A percentile compares a stretch with the other conserved stretches of the same genome.
Evolutionary conservation across 2,113 vertebrate species (phyloP).

Genomic region (Oreocharis arfaki): DNA sequence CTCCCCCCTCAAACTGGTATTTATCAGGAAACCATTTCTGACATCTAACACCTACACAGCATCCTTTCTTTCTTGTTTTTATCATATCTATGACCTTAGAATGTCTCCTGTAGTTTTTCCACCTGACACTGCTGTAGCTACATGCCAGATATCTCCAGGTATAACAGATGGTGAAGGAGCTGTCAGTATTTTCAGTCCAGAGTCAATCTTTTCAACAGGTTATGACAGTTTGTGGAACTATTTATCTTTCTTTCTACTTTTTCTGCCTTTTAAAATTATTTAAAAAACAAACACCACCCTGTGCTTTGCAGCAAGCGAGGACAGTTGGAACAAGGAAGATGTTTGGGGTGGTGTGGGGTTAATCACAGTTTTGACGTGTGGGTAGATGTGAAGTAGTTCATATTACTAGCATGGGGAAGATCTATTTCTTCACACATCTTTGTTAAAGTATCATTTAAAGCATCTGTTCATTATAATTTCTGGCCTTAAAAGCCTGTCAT

Average conservation of each 20-base stretch:
- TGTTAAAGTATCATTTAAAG: not conserved
- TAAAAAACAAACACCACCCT: not conserved
- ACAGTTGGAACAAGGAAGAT: not conserved
- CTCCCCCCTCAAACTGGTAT: not conserved
- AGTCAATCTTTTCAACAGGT: conserved; percentile 52
- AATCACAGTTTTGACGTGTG: not conserved
- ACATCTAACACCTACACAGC: conserved; percentile 4
- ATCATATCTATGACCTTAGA: conserved; percentile 46
- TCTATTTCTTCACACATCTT: not conserved
- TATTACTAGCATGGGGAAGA: not conserved
- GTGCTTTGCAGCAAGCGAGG: not conserved
- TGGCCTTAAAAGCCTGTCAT: conserved; percentile 23
- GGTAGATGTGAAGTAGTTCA: not conserved
- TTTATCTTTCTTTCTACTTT: not conserved
- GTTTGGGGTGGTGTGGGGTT: not conserved
- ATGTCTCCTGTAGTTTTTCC: conserved; percentile 50
- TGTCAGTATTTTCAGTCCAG: conserved; percentile 26
- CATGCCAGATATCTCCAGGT: conserved; percentile 53
- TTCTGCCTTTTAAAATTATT: not conserved
- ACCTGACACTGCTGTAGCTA: not conserved
- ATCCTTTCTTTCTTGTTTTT: conserved; percentile 17
- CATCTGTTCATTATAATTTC: not conserved
- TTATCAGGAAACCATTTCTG: conserved; percentile 8
- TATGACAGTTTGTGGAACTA: not conserved
- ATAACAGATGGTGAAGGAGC: conserved; percentile 66